Evolutionary conservation across 2,797 vertebrate species (phyloP).

Genomic region (Anniella stebbinsi): DNA sequence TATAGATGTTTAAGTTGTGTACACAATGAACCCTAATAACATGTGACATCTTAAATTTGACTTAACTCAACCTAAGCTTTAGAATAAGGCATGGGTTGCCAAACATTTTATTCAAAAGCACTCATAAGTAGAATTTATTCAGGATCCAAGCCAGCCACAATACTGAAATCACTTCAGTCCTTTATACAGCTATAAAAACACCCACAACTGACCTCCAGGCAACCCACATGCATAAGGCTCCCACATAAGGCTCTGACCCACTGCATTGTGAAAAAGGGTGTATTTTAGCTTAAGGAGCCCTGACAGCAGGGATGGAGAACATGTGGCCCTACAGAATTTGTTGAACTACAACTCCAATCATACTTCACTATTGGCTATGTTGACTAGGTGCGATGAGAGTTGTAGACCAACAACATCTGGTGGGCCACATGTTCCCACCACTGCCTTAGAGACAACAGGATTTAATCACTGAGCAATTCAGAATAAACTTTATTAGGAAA

Average conservation of each 20-base stretch:
- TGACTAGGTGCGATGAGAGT: too few species aligned
- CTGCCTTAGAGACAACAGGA: background rate
- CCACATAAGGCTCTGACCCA: background rate
- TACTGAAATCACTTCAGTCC: background rate
- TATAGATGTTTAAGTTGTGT: background rate
- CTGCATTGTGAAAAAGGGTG: background rate
- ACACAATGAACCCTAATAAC: background rate
- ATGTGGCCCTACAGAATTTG: too few species aligned
- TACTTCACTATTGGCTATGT: too few species aligned
- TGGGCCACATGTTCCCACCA: too few species aligned
- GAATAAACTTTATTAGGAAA: background rate
- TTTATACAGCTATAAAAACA: background rate
- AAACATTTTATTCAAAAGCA: background rate
- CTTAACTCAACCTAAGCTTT: background rate
- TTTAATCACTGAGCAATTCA: background rate
- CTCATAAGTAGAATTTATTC: background rate
- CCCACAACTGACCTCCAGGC: background rate
- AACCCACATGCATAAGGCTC: background rate
- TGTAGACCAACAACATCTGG: too few species aligned
- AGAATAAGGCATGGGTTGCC: background rate
- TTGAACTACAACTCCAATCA: too few species aligned
- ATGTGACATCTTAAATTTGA: background rate
- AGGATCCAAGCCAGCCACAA: background rate
- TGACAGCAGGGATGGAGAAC: background rate
- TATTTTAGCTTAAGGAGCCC: background rate